These are phyloP conservation scores for Chloebia gouldiae DNA, from an alignment of 2,113 vertebrate genomes.

Conservation along the genomic window DNA sequence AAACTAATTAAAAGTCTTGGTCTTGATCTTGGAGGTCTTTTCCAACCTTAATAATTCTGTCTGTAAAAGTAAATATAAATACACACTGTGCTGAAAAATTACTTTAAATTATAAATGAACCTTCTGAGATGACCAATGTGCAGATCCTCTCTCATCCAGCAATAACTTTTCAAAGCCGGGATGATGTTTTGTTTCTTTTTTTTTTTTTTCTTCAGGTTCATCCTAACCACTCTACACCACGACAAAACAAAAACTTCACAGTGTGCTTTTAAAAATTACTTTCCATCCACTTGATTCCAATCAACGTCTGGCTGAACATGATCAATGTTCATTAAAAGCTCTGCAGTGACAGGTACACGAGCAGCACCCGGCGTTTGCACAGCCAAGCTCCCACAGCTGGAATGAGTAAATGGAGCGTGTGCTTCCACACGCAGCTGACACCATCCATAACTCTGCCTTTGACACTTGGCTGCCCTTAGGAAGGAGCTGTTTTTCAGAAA, in stretches of 20 bases:
- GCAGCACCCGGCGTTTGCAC: background rate
- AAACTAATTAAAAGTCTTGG: background rate
- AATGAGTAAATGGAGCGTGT: slow-evolving; percentile 62
- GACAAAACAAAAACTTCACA: background rate
- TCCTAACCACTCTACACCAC: background rate
- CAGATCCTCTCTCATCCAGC: background rate
- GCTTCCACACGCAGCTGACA: slow-evolving; percentile 41
- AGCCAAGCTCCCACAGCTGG: slow-evolving; percentile 47
- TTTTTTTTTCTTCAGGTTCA: background rate
- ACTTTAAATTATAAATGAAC: background rate
- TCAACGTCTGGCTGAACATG: background rate
- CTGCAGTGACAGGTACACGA: slow-evolving; percentile 58
- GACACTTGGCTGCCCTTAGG: slow-evolving; percentile 65
- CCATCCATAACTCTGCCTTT: slow-evolving; percentile 44
- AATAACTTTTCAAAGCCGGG: background rate
- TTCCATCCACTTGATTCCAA: background rate
- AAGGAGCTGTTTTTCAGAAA: slow-evolving; percentile 40
- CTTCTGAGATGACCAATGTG: background rate
- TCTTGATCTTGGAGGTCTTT: background rate
- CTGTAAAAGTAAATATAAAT: background rate
- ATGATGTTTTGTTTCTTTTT: background rate
- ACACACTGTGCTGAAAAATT: background rate
- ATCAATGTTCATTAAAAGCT: slow-evolving; percentile 62
- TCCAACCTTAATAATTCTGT: background rate
- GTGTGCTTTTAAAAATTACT: background rate